Evolutionary conservation across 2,797 vertebrate genomes (phyloP).

Genomic region (Chaenodraco wilsoni): DNA sequence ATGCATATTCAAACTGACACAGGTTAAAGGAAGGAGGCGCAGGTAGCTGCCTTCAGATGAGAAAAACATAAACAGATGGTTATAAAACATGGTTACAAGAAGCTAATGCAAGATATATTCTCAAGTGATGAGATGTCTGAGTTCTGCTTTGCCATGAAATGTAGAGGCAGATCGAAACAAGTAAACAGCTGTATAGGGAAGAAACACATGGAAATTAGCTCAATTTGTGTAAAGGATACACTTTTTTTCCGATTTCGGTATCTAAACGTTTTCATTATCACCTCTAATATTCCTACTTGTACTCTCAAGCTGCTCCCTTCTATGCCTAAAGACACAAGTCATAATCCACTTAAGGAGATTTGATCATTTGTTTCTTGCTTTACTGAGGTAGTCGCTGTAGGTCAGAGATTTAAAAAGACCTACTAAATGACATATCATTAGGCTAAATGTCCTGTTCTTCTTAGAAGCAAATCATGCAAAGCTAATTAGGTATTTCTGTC

Average conservation of each 20-base stretch:
- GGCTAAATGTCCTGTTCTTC: conserved; percentile 67
- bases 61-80: conserved; percentile 27
- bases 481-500: conserved; percentile 78
- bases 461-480: conserved; percentile 76
- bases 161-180: conserved; percentile 11
- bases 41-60: conserved; percentile 28
- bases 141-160: conserved; percentile 9
- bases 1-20: conserved; percentile 36
- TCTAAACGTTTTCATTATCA: conserved; percentile 22
- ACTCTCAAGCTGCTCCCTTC: conserved; percentile 21
- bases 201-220: conserved; percentile 11
- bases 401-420: conserved; percentile 64
- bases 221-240: conserved; percentile 16
- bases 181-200: conserved; percentile 18
- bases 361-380: conserved; percentile 51
- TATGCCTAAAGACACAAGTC: conserved; percentile 19
- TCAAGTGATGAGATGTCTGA: background rate
- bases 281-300: background rate
- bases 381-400: conserved; percentile 36
- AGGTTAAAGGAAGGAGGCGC: conserved; percentile 12
- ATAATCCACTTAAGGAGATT: conserved; percentile 29
- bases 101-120: conserved; percentile 11
- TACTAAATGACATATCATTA: conserved; percentile 71
- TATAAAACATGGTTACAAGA: conserved; percentile 1
- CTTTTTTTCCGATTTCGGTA: conserved; percentile 2